Evolutionary conservation across 2,113 vertebrate species (phyloP), one percentile per base, ranked within the genome.

Genomic region (Gavia stellata): DNA sequence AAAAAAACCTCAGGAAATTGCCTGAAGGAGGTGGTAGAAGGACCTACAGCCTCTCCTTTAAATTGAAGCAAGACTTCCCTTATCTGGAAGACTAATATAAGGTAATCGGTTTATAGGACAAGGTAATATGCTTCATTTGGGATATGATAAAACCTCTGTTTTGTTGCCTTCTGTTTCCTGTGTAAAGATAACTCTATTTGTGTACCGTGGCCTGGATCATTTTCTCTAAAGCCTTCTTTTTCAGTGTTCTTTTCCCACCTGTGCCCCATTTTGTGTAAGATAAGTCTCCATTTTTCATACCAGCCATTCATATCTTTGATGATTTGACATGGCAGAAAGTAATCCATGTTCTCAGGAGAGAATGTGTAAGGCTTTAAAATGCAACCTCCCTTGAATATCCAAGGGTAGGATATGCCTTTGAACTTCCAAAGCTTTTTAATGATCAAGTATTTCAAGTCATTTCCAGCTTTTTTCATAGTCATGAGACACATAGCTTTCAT

Each of bases 81-180:
- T 73, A 36, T 21, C n/a, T 70, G 25, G n/a, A 70, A 78, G 33
- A 61, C 33, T 70, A n/a, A 63, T 52, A 47, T 56, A 36, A 34
- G 15, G 17, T 65, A 61, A 58, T 77, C 23, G 38, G 6, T 85
- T 90, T 49, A 40, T 25, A 81, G 14, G 58, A 9, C 12, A 59
- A 81, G 29, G 12, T 56, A 74, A 55, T 82, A 33, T 28, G 14
- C 31, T 79, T 79, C 14, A 74, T 26, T 20, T 56, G 14, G 4
- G 1, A 28, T 47, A 47, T 28, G 9, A 62, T 49, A 80, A 80
- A 77, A 2, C 1, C 4, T n/a, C 33, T 17, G 14, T 0, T 7
- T 40, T 86, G 44, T 49, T 52, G 9, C 26, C 4, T 81, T 72
- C 70, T 28, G 2, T 25, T 53, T 63, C 42, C 26, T 45, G 14